Base-by-base conservation (phyloP, 2,888 invertebrate species). In the Onchidella celtica region DNA sequence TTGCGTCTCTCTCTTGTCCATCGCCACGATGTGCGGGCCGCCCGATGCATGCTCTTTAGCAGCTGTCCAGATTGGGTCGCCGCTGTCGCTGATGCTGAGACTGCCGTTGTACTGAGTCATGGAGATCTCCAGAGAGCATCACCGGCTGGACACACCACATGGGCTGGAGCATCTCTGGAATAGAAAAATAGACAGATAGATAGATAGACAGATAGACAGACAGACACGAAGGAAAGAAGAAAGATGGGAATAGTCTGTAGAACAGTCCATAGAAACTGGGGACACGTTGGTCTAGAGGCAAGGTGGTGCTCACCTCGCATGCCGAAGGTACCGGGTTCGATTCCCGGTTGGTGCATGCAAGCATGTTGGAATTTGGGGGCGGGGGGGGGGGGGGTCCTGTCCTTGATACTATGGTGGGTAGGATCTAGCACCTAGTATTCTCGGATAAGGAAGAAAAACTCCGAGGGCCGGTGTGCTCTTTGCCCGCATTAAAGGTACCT, bases 1-100 rank as follows among this genome's bases (percentile, higher is more conserved):
- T 32, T 88, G 85, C 38, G 69, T 75, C 68, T 66, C 63, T 47
- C 80, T 47, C 66, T 59, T 47, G 69, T 81, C 81, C 81, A 81
- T 81, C 29, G 81, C 81, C 38, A 81, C 81, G 69, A 81, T 75
- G 34, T 34, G 70, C 4, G 74, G 75, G n/a, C 57, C 80, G 29
- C 69, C 63, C n/a, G 17, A 24, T 1, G 9, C 63, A 47, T 57
- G 61, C 57, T 57, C 66, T n/a, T 40, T 55, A 17, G 21, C 72
- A n/a, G 32, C 9, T 9, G 17, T 61, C 59, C n/a, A 59, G 61
- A n/a, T 32, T 34, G 40, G 2, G 36, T 14, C 24, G 21, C 21
- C 34, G 40, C 57, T 69, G 57, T 38, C 59, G 40, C 34, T 73
- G 57, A 2, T 40, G 34, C 14, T 40, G 40, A 21, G 27, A 66